Evolutionary conservation across 2,797 vertebrate species (phyloP).

Genomic region (Gouania willdenowi): DNA sequence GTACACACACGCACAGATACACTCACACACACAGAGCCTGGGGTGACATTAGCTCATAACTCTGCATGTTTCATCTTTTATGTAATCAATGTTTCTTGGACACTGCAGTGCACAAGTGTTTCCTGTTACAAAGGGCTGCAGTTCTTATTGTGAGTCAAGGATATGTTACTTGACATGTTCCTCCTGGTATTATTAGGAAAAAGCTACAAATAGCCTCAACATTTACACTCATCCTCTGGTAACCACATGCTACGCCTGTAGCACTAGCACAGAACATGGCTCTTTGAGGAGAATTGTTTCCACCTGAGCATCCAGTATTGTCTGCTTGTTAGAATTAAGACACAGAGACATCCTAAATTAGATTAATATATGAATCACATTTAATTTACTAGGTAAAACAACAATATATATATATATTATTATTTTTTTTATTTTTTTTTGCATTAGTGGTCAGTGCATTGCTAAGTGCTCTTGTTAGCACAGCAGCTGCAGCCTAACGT

Average conservation of each 20-base stretch:
- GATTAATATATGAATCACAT: neutral
- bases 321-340: neutral
- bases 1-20: neutral
- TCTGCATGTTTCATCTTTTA: slow-evolving; percentile 15
- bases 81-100: slow-evolving; percentile 1
- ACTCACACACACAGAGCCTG: neutral
- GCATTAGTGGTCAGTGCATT: too few species aligned
- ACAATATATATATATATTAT: too few species aligned
- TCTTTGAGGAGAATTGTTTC: slow-evolving; percentile 16
- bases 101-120: neutral
- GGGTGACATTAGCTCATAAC: slow-evolving; percentile 12
- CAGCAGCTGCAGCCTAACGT: too few species aligned
- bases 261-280: neutral
- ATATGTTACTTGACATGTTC: neutral
- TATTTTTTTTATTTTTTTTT: too few species aligned
- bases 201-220: neutral
- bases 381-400: slow-evolving; percentile 4
- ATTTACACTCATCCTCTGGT: neutral
- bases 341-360: slow-evolving; percentile 2
- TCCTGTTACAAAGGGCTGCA: neutral
- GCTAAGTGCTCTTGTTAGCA: too few species aligned
- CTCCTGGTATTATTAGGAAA: neutral
- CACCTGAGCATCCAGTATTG: slow-evolving; percentile 4
- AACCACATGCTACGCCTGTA: neutral
- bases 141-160: neutral